Conservation (phyloP, 1,140 invertebrate species). For the Lasioglossum baleicum region DNA sequence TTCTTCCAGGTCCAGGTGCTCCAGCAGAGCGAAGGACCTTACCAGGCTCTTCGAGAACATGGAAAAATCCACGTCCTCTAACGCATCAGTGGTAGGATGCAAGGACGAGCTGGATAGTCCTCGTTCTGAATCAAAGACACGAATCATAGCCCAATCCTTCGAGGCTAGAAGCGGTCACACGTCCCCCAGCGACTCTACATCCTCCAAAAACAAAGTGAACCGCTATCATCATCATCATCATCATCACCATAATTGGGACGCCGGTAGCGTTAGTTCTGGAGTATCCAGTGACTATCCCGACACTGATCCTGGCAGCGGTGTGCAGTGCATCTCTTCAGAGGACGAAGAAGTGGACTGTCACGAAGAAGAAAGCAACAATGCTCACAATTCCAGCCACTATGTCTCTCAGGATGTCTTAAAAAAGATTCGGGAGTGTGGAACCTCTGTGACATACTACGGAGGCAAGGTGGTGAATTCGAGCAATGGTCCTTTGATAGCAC, state of each 20-base stretch:
- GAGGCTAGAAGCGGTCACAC: constrained; percentile 74
- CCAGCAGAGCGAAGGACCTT: constrained; percentile 76
- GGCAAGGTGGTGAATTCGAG: constrained; percentile 88
- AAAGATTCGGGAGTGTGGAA: constrained; percentile 91
- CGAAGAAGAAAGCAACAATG: constrained; percentile 65
- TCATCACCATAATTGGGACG: constrained; percentile 75
- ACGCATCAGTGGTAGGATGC: constrained; percentile 25
- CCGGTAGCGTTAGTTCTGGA: constrained; percentile 80
- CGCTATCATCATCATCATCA: constrained; percentile 61
- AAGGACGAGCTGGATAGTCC: constrained; percentile 65
- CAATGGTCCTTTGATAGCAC: constrained; percentile 83
- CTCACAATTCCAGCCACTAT: constrained; percentile 80
- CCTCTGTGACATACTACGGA: constrained; percentile 92
- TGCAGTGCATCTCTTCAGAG: constrained; percentile 74
- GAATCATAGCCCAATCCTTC: constrained; percentile 74
- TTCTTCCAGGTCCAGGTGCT: constrained; percentile 70
- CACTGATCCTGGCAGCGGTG: constrained; percentile 77
- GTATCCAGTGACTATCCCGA: constrained; percentile 81
- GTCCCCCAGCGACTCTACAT: constrained; percentile 72
- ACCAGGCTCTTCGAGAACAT: constrained; percentile 75
- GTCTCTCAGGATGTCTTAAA: constrained; percentile 89
- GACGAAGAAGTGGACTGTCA: constrained; percentile 70
- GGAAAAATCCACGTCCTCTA: constrained; percentile 63
- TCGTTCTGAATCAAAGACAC: constrained; percentile 73
- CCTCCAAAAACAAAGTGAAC: constrained; percentile 61